phyloP scores from a whole-genome alignment of 2,113 vertebrate species.

The Scartelaos histophorus region DNA sequence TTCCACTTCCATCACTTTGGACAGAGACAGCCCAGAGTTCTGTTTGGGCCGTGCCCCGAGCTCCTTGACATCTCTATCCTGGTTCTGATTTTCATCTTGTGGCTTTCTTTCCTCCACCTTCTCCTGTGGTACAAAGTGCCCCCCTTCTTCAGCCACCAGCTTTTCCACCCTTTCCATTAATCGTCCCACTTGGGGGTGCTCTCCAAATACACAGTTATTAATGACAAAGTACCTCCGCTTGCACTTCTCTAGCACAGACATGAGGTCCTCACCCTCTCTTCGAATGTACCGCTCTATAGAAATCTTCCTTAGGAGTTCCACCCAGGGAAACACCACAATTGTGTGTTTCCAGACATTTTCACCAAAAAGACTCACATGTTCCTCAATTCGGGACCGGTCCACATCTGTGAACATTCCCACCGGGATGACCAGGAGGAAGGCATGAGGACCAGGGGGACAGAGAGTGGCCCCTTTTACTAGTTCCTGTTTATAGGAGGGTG shows the following conservation, averaged over 20 bases:
- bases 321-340: slow-evolving; percentile 79
- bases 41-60: slow-evolving; percentile 74
- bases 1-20: slow-evolving; percentile 49
- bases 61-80: slow-evolving; percentile 47
- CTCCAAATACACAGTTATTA: slow-evolving; percentile 75
- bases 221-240: slow-evolving; percentile 75
- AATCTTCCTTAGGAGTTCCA: slow-evolving; percentile 66
- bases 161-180: slow-evolving; percentile 76
- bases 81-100: slow-evolving; percentile 54
- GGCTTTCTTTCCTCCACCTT: slow-evolving; percentile 43
- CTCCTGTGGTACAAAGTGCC: slow-evolving; percentile 51
- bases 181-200: slow-evolving; percentile 69
- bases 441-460: slow-evolving; percentile 76
- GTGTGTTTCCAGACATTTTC: slow-evolving; percentile 74
- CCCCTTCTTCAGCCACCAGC: slow-evolving; percentile 74
- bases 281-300: slow-evolving; percentile 79
- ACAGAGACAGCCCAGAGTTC: slow-evolving; percentile 54
- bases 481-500: slow-evolving; percentile 72
- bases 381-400: slow-evolving; percentile 73
- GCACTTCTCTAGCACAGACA: slow-evolving; percentile 77
- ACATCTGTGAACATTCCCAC: slow-evolving; percentile 79
- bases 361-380: slow-evolving; percentile 75
- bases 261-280: slow-evolving; percentile 74
- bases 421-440: slow-evolving; percentile 77
- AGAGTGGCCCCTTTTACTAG: slow-evolving; percentile 68